Conservation (phyloP, 1,140 invertebrate genomes). For the Aphelenchoides avenae region DNA sequence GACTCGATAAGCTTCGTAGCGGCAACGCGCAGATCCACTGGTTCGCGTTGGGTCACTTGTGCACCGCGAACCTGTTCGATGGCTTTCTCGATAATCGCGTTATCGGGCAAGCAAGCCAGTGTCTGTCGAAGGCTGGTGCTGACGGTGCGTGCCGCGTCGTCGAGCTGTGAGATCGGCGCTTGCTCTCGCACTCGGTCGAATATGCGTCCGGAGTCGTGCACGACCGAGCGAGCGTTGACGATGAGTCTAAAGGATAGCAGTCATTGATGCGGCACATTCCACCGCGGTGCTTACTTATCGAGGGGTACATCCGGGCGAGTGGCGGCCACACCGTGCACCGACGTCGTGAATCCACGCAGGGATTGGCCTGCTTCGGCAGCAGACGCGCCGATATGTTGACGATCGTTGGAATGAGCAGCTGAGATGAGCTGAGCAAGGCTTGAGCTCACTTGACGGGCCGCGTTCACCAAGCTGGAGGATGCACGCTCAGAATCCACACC, state of each 20-base stretch:
- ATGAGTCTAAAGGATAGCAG: slow-evolving; percentile 45
- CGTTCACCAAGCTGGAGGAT: slow-evolving; percentile 64
- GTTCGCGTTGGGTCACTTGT: too few species aligned
- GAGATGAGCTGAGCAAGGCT: slow-evolving; percentile 76
- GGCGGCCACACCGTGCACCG: slow-evolving; percentile 72
- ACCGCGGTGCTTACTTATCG: slow-evolving; percentile 62
- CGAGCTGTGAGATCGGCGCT: slow-evolving; percentile 26
- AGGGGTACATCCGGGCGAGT: slow-evolving; percentile 67
- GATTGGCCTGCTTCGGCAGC: slow-evolving; percentile 75
- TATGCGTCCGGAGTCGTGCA: slow-evolving; percentile 62
- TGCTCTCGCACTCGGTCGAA: slow-evolving; percentile 71
- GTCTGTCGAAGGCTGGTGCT: slow-evolving; percentile 35
- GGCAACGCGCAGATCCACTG: slow-evolving; percentile 75
- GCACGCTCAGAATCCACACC: slow-evolving; percentile 68
- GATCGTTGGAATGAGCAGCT: slow-evolving; percentile 75
- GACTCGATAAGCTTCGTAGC: slow-evolving; percentile 77
- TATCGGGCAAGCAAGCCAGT: slow-evolving; percentile 47
- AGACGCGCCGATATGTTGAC: slow-evolving; percentile 75
- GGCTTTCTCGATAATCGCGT: slow-evolving; percentile 45
- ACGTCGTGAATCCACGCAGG: slow-evolving; percentile 69
- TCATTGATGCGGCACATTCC: not conserved
- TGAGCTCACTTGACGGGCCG: slow-evolving; percentile 68
- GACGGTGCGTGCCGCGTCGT: slow-evolving; percentile 44
- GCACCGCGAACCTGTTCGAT: slow-evolving; percentile 21
- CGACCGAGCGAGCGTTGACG: slow-evolving; percentile 47